Conservation (phyloP, 2,113 vertebrate species). For the Pseudorasbora parva region DNA sequence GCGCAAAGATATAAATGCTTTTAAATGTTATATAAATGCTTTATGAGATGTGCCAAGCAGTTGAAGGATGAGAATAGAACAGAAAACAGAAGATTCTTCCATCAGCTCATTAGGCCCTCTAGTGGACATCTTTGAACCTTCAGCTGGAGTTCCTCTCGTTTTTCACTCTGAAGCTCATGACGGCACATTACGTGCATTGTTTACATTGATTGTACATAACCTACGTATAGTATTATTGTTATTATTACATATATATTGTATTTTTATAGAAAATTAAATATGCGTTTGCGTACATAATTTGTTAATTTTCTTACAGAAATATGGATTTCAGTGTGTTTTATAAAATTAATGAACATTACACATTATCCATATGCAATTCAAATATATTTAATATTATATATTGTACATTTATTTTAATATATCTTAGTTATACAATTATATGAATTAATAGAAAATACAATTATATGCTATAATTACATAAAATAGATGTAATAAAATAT, state of each 20-base stretch:
- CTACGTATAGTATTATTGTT: neutral
- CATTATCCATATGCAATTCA: neutral
- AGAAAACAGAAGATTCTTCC: conserved; percentile 3
- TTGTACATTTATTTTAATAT: neutral
- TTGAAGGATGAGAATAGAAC: neutral
- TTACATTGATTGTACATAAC: neutral
- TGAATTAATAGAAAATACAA: no score
- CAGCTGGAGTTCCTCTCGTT: neutral
- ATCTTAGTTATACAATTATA: neutral
- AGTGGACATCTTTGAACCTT: conserved; percentile 43
- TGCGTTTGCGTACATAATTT: neutral
- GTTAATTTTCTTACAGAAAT: neutral
- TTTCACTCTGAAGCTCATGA: neutral
- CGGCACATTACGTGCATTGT: neutral
- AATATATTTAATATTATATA: neutral
- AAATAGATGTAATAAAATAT: no score
- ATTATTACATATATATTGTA: neutral
- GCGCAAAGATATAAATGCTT: neutral
- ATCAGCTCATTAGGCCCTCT: conserved; percentile 54
- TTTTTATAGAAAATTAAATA: neutral
- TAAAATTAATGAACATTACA: neutral
- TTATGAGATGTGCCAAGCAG: conserved; percentile 6
- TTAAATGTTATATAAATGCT: neutral
- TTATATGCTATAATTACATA: no score
- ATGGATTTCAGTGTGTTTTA: neutral